Conservation (phyloP, 2,888 invertebrate species). For the Protophormia terraenovae region DNA sequence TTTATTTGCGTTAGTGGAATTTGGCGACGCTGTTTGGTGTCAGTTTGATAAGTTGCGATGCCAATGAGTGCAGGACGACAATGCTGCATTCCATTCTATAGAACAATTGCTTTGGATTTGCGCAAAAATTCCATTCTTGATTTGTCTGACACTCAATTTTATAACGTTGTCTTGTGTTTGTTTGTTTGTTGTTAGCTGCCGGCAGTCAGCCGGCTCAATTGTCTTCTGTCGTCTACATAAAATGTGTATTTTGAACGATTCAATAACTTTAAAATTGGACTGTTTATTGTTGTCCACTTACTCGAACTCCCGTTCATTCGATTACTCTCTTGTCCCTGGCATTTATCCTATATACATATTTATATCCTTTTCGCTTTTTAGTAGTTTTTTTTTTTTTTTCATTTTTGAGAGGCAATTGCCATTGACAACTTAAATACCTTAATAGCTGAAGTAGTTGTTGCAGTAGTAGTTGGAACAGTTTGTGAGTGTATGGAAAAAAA, state of each 20-base stretch:
- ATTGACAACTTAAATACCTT: slow-evolving; percentile 69
- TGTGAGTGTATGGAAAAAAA: slow-evolving; percentile 42
- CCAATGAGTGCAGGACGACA: slow-evolving; percentile 72
- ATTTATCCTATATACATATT: not conserved
- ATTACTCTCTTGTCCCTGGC: slow-evolving; percentile 16
- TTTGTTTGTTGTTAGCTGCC: slow-evolving; percentile 22
- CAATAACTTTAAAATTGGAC: slow-evolving; percentile 70
- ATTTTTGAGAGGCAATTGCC: slow-evolving; percentile 61
- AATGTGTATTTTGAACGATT: slow-evolving; percentile 68
- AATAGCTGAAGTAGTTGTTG: slow-evolving; percentile 41
- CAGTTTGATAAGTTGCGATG: slow-evolving; percentile 78
- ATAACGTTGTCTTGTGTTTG: slow-evolving; percentile 43
- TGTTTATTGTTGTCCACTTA: slow-evolving; percentile 43
- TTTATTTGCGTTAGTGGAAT: slow-evolving; percentile 77
- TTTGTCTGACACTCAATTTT: slow-evolving; percentile 72
- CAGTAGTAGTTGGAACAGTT: slow-evolving; percentile 20
- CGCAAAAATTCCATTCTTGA: slow-evolving; percentile 71
- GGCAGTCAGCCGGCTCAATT: slow-evolving; percentile 34
- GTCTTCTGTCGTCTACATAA: slow-evolving; percentile 33
- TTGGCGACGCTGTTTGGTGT: slow-evolving; percentile 79
- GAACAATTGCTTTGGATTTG: slow-evolving; percentile 70
- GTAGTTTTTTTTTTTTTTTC: not conserved
- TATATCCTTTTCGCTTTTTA: slow-evolving; percentile 31
- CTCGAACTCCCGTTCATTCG: slow-evolving; percentile 28
- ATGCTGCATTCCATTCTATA: slow-evolving; percentile 61